Conservation (phyloP, 1,140 invertebrate species). For the Atta texana region DNA sequence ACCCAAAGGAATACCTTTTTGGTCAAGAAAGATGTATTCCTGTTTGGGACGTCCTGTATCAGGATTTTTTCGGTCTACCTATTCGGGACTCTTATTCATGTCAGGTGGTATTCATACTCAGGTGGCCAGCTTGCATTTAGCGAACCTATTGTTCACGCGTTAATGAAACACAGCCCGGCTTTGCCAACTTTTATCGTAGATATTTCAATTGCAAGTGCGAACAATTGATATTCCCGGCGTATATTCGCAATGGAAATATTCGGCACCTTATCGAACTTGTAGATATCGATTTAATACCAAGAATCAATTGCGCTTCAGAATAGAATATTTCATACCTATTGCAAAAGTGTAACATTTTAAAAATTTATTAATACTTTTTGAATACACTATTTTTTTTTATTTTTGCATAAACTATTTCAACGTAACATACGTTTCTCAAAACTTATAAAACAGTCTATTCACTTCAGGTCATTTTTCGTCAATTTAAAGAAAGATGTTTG, state of each 20-base stretch:
- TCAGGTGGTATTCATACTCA: constrained; percentile 50
- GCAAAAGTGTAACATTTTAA: constrained; percentile 4
- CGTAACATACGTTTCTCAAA: neutral
- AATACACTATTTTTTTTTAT: neutral
- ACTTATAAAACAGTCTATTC: neutral
- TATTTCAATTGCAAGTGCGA: constrained; percentile 30
- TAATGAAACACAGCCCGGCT: constrained; percentile 56
- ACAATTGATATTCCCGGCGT: constrained; percentile 43
- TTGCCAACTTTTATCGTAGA: constrained; percentile 35
- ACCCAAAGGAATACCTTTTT: neutral
- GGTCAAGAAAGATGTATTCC: constrained; percentile 54
- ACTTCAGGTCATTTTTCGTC: neutral
- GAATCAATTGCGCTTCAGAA: constrained; percentile 19
- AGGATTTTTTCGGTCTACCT: constrained; percentile 61
- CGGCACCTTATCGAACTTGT: constrained; percentile 46
- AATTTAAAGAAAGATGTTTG: neutral
- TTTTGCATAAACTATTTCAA: neutral
- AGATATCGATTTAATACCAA: constrained; percentile 48
- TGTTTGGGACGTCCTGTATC: constrained; percentile 51
- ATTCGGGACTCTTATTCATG: constrained; percentile 56
- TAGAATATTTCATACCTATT: constrained; percentile 26
- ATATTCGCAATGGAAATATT: constrained; percentile 41
- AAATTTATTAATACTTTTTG: constrained; percentile 11
- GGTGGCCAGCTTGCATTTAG: constrained; percentile 25
- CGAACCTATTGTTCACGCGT: constrained; percentile 33